Base-by-base conservation (phyloP, 2,888 invertebrate genomes). In the Calameuta idolon region DNA sequence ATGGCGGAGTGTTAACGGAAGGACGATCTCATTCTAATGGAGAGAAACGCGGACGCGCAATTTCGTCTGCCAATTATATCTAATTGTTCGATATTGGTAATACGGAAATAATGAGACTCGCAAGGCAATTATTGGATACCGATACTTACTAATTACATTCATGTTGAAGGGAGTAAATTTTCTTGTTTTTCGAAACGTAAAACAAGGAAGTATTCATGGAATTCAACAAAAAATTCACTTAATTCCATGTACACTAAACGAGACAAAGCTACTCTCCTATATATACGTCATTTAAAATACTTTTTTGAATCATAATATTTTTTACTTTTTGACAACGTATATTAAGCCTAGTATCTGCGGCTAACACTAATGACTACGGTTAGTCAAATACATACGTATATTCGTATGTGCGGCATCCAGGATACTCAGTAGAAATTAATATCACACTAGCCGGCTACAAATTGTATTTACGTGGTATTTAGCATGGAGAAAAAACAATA, bases 401-500 rank as follows among this genome's bases (percentile, higher is more conserved):
- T 55, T 55, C 5, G 23, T 23, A 55, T 23, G 23, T 55, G 15
- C 23, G 23, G 55, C 23, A 55, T 55, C 55, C 55, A 23, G 23
- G 55, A 15, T 55, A 9, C 55, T 55, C 9, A 23, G 55, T 55
- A 55, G 55, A 55, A 55, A 55, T 55, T 55, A 55, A 55, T 55
- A 55, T 55, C 55, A 55, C 55, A 55, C 55, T 55, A 23, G 55
- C 23, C 23, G 55, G 55, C 55, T 55, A 55, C 55, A 55, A 23
- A 55, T 55, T 55, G 55, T 55, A 55, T 55, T 23, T 55, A 55
- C 55, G 55, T 55, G 55, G 55, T 55, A 55, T 55, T 55, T 55
- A 55, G 23, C 55, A 55, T 55, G 5, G 2, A 55, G 84, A 84
- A 83, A 86, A 86, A 84, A 85, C 82, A 79, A 82, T 82, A 80